phyloP scores from a whole-genome alignment of 2,113 vertebrate genomes.

The Terrapene triunguis region DNA sequence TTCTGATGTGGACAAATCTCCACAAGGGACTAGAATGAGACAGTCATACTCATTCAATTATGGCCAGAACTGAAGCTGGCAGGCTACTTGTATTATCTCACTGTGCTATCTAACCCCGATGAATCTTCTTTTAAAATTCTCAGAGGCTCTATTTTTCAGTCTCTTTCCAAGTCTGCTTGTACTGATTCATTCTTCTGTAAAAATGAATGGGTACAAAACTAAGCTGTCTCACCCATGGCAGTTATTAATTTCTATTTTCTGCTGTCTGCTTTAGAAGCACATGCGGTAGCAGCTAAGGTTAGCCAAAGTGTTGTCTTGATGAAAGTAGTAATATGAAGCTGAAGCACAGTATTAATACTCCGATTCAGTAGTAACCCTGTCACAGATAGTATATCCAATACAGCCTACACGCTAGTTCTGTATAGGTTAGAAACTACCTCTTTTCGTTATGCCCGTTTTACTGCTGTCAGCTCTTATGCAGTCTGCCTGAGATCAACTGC shows the following conservation, averaged over 20 bases:
- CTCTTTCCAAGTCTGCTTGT: constrained; percentile 25
- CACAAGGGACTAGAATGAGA: background rate
- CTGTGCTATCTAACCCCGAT: background rate
- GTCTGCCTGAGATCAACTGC: background rate
- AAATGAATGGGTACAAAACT: background rate
- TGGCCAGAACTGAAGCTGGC: constrained; percentile 10
- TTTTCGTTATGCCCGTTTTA: background rate
- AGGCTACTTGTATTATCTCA: constrained; percentile 11
- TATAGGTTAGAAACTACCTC: background rate
- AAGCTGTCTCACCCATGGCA: background rate
- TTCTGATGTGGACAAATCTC: background rate
- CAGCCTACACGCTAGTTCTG: background rate
- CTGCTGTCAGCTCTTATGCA: fast-evolving
- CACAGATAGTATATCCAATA: background rate
- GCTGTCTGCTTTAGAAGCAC: background rate
- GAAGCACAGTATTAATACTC: background rate
- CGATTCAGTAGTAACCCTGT: fast-evolving
- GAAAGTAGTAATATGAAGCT: background rate
- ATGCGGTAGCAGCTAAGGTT: background rate
- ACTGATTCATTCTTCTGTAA: background rate
- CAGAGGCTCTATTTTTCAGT: constrained; percentile 24
- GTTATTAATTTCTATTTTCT: background rate
- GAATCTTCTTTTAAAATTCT: constrained; percentile 12
- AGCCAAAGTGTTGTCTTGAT: background rate
- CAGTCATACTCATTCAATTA: background rate